These are phyloP conservation scores for Crossaster papposus DNA, from an alignment of 53 echinoderm and acorn worm genomes.

Conservation along the genomic window DNA sequence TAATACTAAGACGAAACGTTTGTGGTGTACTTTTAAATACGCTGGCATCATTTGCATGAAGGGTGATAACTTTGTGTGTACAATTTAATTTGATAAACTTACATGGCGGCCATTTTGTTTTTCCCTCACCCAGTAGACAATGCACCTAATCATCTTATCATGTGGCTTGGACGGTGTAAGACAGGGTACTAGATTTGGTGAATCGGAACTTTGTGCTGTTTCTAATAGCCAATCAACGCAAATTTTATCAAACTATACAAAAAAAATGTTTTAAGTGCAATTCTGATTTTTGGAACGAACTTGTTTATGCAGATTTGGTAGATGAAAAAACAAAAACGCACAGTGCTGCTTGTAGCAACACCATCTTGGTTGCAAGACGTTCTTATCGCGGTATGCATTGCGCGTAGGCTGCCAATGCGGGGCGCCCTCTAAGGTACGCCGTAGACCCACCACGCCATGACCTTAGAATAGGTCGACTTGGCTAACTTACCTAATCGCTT, in stretches of 20 bases:
- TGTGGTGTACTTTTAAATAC: conserved; percentile 14
- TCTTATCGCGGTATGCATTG: no score
- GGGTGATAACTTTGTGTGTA: conserved; percentile 39
- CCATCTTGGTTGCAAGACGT: no score
- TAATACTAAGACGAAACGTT: neutral
- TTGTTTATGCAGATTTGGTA: no score
- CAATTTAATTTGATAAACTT: conserved; percentile 23
- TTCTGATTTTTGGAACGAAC: neutral
- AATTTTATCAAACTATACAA: neutral
- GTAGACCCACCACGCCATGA: no score
- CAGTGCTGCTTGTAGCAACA: neutral
- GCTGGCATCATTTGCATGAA: conserved; percentile 31
- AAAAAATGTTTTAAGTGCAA: neutral
- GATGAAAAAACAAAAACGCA: neutral
- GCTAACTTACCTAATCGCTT: no score
- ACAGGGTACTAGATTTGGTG: conserved; percentile 32
- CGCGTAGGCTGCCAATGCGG: no score
- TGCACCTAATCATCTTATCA: conserved; percentile 49
- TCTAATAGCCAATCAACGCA: neutral
- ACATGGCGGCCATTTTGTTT: conserved; percentile 3
- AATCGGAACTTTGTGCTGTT: neutral
- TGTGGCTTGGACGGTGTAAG: conserved; percentile 29
- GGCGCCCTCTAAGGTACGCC: no score
- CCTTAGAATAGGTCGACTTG: no score
- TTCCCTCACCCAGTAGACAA: conserved; percentile 5